Base-by-base conservation (phyloP, 2,113 vertebrate genomes). In the Amia ocellicauda region DNA sequence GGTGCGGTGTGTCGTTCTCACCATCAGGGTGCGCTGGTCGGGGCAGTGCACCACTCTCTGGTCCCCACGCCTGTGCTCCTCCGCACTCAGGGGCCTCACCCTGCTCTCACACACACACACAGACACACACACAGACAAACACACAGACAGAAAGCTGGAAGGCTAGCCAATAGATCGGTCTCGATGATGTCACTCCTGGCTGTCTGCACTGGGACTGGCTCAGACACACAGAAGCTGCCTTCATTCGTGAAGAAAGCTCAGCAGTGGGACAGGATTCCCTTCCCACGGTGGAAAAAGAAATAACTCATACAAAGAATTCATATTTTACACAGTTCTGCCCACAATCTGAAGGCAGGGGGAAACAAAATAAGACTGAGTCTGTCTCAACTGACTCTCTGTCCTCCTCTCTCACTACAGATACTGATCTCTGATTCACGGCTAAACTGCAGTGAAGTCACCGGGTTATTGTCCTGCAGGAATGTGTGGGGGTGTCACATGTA, bases 11-110 rank as follows among this genome's bases (percentile, higher is more conserved):
- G 51, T 3, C 4, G 9, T n/a, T 27, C 77, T 82, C 45, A 88
- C 86, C 3, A 85, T 75, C 20, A 91, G 29, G 1, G 79, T 85
- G 55, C 73, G 68, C 0, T 76, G 53, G 0, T 86, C 84, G 0
- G 86, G 80, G 69, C 86, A 89, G 72, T 74, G 83, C 65, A 90
- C 74, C 1, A 68, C 80, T 0, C 2, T 73, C 60, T 16, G 76
- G 54, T 86, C 84, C 8, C 85, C 84, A 49, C 81, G 69, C 3
- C 64, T 72, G 0, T 66, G 47, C 66, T 90, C 88, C 0, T 51
- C 59, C 1, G 76, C 54, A 69, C 71, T 88, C 76, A 88, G 83
- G 0, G 88, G 88, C 5, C 85, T 83, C 43, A 90, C 85, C 74
- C 89, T 91, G 64, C 0, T 11, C n/a, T 29, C 45, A 36, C 20